Percentiles rank a stretch among this genome's conserved stretches.
Evolutionary conservation across 1,140 invertebrate genomes (phyloP).

Genomic region (Palaemon carinicauda): DNA sequence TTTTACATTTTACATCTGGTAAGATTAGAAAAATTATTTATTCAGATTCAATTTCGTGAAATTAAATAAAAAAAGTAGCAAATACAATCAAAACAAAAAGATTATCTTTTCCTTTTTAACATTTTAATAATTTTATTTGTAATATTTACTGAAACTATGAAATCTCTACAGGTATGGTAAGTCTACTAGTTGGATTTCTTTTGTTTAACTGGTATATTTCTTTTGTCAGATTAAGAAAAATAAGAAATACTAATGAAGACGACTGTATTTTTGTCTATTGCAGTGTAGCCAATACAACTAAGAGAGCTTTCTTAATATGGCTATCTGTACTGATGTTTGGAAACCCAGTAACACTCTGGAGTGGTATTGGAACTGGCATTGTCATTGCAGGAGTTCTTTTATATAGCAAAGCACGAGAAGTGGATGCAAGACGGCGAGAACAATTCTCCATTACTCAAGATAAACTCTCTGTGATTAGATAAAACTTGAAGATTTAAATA

Average conservation of each 20-base stretch:
- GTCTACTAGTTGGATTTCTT: no score
- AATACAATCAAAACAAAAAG: no score
- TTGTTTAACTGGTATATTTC: no score
- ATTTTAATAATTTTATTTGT: no score
- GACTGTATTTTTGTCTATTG: conserved; percentile 62
- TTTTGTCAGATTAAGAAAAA: no score
- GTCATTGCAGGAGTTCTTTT: conserved; percentile 81
- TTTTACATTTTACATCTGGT: no score
- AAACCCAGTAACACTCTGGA: conserved; percentile 80
- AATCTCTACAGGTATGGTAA: no score
- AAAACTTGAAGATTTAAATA: neutral
- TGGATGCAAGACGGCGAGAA: conserved; percentile 47
- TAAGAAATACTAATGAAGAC: conserved; percentile 6
- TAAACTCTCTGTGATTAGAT: conserved; percentile 33
- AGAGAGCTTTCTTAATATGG: conserved; percentile 85
- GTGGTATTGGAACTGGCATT: conserved; percentile 77
- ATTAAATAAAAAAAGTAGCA: no score
- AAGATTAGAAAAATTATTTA: no score
- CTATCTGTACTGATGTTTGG: conserved; percentile 82
- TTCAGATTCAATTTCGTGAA: no score
- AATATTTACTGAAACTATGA: no score
- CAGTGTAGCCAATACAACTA: conserved; percentile 87
- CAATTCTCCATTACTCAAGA: conserved; percentile 54
- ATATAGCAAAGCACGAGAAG: conserved; percentile 74
- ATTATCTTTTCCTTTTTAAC: no score